These are phyloP conservation scores for Phainopepla nitens DNA, from an alignment of 2,113 vertebrate species.

Conservation along the genomic window DNA sequence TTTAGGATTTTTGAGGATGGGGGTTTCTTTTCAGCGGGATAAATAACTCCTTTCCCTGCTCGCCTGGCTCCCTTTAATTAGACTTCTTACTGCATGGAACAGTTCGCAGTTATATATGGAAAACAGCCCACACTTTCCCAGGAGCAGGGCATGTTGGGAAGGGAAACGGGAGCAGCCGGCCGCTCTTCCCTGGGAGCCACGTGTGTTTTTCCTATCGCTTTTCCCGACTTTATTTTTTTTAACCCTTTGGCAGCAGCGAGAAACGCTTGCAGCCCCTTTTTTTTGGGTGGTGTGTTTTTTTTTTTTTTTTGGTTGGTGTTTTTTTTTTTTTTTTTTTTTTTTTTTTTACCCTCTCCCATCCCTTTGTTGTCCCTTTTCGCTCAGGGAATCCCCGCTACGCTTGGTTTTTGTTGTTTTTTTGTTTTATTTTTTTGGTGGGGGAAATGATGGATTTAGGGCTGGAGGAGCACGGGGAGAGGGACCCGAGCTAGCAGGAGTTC, in stretches of 20 bases:
- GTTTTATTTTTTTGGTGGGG: neutral
- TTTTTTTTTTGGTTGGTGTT: neutral
- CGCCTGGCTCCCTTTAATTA: conserved; percentile 68
- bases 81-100: conserved; percentile 74
- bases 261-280: fast-evolving
- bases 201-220: conserved; percentile 52
- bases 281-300: too few species aligned
- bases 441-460: fast-evolving
- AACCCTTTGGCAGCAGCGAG: neutral
- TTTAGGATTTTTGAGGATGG: neutral
- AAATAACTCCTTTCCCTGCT: conserved; percentile 37
- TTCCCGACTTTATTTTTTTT: neutral
- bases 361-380: fast-evolving
- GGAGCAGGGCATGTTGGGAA: conserved; percentile 59
- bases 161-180: conserved; percentile 34
- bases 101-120: conserved; percentile 77
- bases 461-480: fast-evolving
- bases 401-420: neutral
- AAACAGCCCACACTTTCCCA: conserved; percentile 72
- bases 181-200: neutral
- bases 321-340: neutral
- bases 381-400: neutral
- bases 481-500: fast-evolving
- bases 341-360: neutral
- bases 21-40: neutral